A percentile compares a stretch with the other conserved stretches of the same genome.
Conservation (phyloP, 2,888 invertebrate genomes). For the Leptarthrus brevirostris region DNA sequence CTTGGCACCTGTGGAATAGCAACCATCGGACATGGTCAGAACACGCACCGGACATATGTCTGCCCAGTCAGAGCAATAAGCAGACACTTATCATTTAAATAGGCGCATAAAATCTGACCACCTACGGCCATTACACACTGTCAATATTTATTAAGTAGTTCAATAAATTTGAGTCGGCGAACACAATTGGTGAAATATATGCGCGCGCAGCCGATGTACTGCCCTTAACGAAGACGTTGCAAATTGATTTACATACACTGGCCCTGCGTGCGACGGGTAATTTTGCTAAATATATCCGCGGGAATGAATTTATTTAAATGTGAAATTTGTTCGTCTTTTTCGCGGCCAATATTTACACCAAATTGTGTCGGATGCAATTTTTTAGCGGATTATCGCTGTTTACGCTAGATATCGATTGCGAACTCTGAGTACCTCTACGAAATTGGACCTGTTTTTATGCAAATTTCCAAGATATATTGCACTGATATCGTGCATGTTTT, state of each 20-base stretch:
- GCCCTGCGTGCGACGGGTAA: slow-evolving; percentile 19
- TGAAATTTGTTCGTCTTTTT: neutral
- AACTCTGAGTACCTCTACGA: too few species aligned
- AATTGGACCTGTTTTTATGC: slow-evolving; percentile 21
- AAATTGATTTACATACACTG: slow-evolving; percentile 19
- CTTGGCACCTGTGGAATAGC: slow-evolving; percentile 17
- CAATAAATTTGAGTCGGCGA: slow-evolving; percentile 51
- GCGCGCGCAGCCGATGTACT: slow-evolving; percentile 1
- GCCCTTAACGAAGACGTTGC: slow-evolving; percentile 41
- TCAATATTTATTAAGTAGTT: slow-evolving; percentile 53
- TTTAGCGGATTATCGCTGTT: slow-evolving; percentile 3
- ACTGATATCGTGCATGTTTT: too few species aligned
- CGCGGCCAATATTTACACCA: slow-evolving; percentile 26
- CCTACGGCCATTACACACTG: slow-evolving; percentile 52
- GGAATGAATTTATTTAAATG: slow-evolving; percentile 33
- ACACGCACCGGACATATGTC: slow-evolving; percentile 41
- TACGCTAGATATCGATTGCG: neutral
- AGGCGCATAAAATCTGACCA: slow-evolving; percentile 52
- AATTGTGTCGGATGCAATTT: slow-evolving; percentile 22
- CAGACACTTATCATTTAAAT: slow-evolving; percentile 53
- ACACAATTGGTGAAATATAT: slow-evolving; percentile 47
- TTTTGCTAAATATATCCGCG: slow-evolving; percentile 20
- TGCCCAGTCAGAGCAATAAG: slow-evolving; percentile 40
- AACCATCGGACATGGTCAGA: slow-evolving; percentile 14
- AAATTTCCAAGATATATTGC: neutral